A percentile compares a stretch with the other conserved stretches of the same genome.
phyloP scores from a whole-genome alignment of 2,888 invertebrate species.

The Nomada fucata region DNA sequence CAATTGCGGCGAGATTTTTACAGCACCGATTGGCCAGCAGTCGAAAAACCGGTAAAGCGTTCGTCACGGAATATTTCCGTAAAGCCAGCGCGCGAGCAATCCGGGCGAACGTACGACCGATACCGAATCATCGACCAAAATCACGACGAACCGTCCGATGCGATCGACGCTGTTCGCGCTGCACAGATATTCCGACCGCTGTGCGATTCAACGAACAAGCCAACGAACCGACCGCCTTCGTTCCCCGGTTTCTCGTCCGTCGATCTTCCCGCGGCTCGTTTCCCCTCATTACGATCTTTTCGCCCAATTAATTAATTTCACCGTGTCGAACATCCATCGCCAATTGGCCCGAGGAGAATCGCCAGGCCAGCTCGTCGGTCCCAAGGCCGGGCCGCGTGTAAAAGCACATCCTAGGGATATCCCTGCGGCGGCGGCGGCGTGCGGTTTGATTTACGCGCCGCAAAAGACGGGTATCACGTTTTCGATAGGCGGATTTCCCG shows the following conservation, averaged over 20 bases:
- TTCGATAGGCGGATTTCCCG: slow-evolving; percentile 79
- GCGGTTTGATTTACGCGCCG: slow-evolving; percentile 75
- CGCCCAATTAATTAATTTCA: background rate
- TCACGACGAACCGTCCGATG: background rate
- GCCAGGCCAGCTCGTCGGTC: slow-evolving; percentile 10
- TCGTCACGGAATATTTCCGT: background rate
- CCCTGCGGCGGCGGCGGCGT: slow-evolving; percentile 42
- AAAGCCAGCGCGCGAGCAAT: background rate
- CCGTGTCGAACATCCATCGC: background rate
- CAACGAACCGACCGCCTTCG: background rate
- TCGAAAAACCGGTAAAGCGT: background rate
- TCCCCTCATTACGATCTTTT: background rate
- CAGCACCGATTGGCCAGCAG: background rate
- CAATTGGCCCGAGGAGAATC: slow-evolving; percentile 19
- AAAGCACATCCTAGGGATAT: slow-evolving; percentile 55
- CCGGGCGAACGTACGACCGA: background rate
- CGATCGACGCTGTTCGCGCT: background rate
- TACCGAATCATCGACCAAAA: slow-evolving; percentile 1
- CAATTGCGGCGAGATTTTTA: background rate
- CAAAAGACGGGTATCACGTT: slow-evolving; percentile 76
- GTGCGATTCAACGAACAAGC: background rate
- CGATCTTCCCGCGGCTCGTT: background rate
- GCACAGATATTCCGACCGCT: background rate
- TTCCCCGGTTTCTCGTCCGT: background rate
- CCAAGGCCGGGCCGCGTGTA: slow-evolving; percentile 36